Conservation (phyloP, 2,113 vertebrate genomes). For the Protobothrops flavoviridis region DNA sequence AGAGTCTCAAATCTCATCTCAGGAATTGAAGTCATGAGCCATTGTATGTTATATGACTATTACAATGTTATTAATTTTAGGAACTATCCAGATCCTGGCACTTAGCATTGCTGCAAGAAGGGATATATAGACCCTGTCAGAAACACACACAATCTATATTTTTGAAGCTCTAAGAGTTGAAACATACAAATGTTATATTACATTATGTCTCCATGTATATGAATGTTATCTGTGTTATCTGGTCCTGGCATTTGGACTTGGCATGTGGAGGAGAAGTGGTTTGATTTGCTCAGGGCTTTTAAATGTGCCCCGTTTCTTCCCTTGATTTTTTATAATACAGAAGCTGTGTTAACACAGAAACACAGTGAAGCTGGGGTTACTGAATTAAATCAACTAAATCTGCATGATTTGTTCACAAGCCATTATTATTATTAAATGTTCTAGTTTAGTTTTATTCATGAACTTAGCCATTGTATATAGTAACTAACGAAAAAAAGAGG, state of each 20-base stretch:
- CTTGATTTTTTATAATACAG: not conserved
- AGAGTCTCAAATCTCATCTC: not conserved
- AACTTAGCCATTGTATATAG: not conserved
- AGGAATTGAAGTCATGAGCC: not conserved
- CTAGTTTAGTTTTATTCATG: not conserved
- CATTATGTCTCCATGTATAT: not conserved
- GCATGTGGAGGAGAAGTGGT: not conserved
- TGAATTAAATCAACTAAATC: not conserved
- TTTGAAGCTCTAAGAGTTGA: not conserved
- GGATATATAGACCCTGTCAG: not conserved
- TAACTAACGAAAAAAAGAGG: not conserved
- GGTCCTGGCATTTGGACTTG: not conserved
- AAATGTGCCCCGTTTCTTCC: not conserved
- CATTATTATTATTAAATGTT: not conserved
- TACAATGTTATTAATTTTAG: not conserved
- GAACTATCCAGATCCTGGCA: not conserved
- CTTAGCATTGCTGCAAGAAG: not conserved
- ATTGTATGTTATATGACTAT: not conserved
- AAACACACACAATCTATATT: not conserved
- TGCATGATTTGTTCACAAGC: not conserved
- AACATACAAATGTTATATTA: not conserved
- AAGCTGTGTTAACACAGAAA: not conserved
- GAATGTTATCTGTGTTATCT: not conserved
- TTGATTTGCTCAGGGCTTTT: not conserved
- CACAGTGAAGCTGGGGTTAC: not conserved